Percentiles rank a stretch among this genome's conserved stretches.
These are phyloP conservation scores for Agonopterix alstromeriana DNA, from an alignment of 2,888 invertebrate genomes.

Conservation along the genomic window DNA sequence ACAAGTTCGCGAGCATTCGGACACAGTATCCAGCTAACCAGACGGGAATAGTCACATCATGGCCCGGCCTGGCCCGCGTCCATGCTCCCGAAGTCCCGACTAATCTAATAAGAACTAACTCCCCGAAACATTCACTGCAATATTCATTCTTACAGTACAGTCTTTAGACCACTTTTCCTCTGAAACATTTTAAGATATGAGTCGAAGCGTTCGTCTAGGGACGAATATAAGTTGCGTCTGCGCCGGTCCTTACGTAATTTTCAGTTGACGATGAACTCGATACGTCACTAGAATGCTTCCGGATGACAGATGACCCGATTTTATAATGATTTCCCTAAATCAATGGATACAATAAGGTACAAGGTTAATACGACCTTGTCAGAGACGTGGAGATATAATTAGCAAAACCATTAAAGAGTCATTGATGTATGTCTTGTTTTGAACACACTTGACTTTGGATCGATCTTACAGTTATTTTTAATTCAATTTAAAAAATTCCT, in stretches of 20 bases:
- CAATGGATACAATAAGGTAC: constrained; percentile 23
- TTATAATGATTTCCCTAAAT: constrained; percentile 36
- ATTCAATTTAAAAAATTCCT: neutral
- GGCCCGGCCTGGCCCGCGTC: constrained; percentile 71
- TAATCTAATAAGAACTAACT: constrained; percentile 17
- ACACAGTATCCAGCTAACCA: constrained; percentile 56
- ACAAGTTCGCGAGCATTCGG: constrained; percentile 48
- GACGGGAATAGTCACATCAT: constrained; percentile 74
- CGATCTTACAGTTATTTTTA: constrained; percentile 9
- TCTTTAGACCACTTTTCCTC: constrained; percentile 25
- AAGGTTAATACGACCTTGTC: constrained; percentile 43
- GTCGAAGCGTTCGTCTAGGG: constrained; percentile 27
- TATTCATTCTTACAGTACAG: constrained; percentile 1
- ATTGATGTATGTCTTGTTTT: neutral
- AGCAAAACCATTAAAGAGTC: neutral
- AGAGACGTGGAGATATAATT: neutral
- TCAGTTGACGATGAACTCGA: constrained; percentile 66
- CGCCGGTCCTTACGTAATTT: constrained; percentile 66
- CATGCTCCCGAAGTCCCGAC: constrained; percentile 41
- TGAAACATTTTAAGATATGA: constrained; percentile 33
- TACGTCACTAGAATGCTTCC: constrained; percentile 65
- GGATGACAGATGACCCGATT: constrained; percentile 52
- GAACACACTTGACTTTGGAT: constrained; percentile 29
- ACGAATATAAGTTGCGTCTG: constrained; percentile 67
- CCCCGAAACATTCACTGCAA: constrained; percentile 5